phyloP scores from a whole-genome alignment of 2,113 vertebrate species.

The Craseonycteris thonglongyai region DNA sequence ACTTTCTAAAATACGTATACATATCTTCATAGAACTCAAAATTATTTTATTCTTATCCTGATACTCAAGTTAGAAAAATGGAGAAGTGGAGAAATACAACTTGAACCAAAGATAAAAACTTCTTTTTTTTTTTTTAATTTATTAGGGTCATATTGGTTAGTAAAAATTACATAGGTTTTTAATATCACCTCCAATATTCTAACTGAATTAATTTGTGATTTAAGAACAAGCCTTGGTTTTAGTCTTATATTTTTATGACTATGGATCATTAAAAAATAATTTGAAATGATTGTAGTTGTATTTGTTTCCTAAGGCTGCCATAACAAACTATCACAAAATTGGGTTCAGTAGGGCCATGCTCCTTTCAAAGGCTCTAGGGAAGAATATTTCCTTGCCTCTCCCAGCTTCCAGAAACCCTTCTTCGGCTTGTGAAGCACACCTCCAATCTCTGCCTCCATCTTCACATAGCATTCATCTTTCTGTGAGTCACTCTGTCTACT shows the following conservation, averaged over 20 bases:
- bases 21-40: background rate
- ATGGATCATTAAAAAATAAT: background rate
- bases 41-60: background rate
- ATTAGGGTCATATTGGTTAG: too few relatives aligned
- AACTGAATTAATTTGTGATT: background rate
- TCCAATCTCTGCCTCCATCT: background rate
- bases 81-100: background rate
- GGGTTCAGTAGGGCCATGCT: background rate
- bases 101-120: background rate
- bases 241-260: background rate
- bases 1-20: background rate
- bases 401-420: background rate
- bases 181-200: background rate
- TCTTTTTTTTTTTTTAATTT: too few relatives aligned
- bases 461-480: background rate
- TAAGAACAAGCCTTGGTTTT: background rate
- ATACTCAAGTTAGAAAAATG: background rate
- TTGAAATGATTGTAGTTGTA: background rate
- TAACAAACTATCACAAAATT: background rate
- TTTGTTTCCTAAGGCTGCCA: background rate
- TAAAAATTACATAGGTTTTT: too few relatives aligned
- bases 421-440: background rate
- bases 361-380: background rate
- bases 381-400: background rate
- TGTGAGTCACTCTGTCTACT: background rate